A percentile compares a stretch with the other conserved stretches of the same genome.
Evolutionary conservation across 2,888 invertebrate genomes (phyloP).

Genomic region (Acronicta alni): DNA sequence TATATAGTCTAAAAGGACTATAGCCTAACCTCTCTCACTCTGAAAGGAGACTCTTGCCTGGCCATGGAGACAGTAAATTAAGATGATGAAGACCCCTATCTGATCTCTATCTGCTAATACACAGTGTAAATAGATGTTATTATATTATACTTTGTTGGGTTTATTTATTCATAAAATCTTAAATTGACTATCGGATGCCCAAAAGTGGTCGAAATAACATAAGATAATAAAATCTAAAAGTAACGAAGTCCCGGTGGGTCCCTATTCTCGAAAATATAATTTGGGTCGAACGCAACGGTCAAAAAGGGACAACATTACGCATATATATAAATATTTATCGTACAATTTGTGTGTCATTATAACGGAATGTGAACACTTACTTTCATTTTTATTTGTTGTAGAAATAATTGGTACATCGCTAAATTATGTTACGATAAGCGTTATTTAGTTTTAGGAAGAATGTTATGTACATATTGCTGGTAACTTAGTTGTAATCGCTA

Average conservation of each 20-base stretch:
- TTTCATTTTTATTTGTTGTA: slow-evolving; percentile 20
- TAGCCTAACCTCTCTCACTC: no score
- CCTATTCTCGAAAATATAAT: slow-evolving; percentile 35
- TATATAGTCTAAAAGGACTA: no score
- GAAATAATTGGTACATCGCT: slow-evolving; percentile 16
- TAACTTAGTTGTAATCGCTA: slow-evolving; percentile 58
- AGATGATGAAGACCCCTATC: no score
- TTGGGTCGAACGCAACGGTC: slow-evolving; percentile 43
- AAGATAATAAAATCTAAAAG: slow-evolving; percentile 17
- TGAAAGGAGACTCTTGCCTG: no score
- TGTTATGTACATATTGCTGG: slow-evolving; percentile 82
- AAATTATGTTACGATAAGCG: slow-evolving; percentile 73
- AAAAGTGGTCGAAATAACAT: slow-evolving; percentile 17
- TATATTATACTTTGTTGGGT: background rate
- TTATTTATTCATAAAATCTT: slow-evolving; percentile 1
- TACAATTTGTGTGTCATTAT: slow-evolving; percentile 14
- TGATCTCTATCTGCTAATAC: no score
- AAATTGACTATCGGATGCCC: background rate
- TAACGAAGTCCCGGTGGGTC: slow-evolving; percentile 19
- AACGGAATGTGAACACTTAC: slow-evolving; percentile 12
- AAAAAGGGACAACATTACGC: slow-evolving; percentile 21
- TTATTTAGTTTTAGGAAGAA: slow-evolving; percentile 86
- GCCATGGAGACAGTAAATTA: no score
- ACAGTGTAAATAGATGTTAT: background rate
- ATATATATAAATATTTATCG: slow-evolving; percentile 38